Base-by-base conservation (phyloP, 2,888 invertebrate species). In the Oscheius sp. region DNA sequence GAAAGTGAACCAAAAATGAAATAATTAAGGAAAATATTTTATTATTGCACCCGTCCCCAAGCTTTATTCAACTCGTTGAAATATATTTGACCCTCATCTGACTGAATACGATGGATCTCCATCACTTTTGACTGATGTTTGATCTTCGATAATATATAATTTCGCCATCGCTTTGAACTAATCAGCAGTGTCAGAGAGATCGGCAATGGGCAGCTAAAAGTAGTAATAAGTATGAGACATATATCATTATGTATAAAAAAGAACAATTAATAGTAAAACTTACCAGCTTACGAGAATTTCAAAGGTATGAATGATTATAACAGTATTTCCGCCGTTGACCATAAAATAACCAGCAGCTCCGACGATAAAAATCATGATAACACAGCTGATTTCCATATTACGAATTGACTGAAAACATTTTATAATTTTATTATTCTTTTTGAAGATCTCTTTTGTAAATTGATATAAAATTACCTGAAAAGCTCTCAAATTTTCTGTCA, bases 341-440 rank as follows among this genome's bases (percentile, higher is more conserved):
- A 54, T 54, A 5, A 54, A 30, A 54, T 32, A 54, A 8, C 54
- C 54, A 8, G 33, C 32, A 28, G 54, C 54, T 54, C 54, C 54
- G 9, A 54, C 54, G n/a, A 54, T 17, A 17, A 54, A 30, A 2
- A 54, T 32, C 54, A 54, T 54, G 9, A 33, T n/a, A 33, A 54
- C 54, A 32, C 30, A 32, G 32, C 2, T 8, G 20, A 54, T 30
- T 33, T 54, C 54, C 33, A 54, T 33, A 17, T 54, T 54, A 17
- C 54, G 2, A 14, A 54, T 54, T 24, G 28, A 28, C 54, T 54
- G 17, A 54, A 54, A 32, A 14, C 1, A 20, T 1, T 32, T 12
- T 32, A n/a, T n/a, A n/a, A n/a, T n/a, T n/a, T n/a, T n/a, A n/a
- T n/a, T n/a, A n/a, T n/a, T n/a, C n/a, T n/a, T n/a, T n/a, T n/a